Evolutionary conservation across 1,140 invertebrate genomes (phyloP), one percentile per base, ranked within the genome.

Genomic region (Bombus sylvicola): DNA sequence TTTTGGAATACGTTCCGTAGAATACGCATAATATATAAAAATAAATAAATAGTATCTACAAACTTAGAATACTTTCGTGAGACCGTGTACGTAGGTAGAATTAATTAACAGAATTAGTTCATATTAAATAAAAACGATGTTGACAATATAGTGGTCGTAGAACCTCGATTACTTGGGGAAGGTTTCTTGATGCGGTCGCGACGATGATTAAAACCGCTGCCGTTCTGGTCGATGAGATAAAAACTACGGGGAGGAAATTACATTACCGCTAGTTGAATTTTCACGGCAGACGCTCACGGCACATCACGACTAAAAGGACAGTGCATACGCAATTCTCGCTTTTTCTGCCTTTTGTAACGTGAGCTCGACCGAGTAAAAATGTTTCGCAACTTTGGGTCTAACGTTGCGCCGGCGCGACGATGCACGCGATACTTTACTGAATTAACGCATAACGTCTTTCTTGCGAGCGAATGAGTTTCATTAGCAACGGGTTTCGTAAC

Each of bases 191-290:
- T 78, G 75, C 59, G 66, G 82, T 57, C 82, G 18, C 31, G 66
- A 84, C 82, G 62, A 53, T 6, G 57, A 69, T 57, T 84, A 78
- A 84, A 78, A 78, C n/a, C 73, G 64, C 39, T n/a, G 34, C 18
- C 13, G 31, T 53, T 25, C 74, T 13, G 64, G 15, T 47, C 75
- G 64, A 84, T 84, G 64, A 71, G 39, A 47, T 28, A 71, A 84
- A 84, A 84, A 84, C 73, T 37, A 34, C 37, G 9, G 28, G 64
- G 13, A 12, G 74, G 37, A 69, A 78, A 84, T 84, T 84, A 28
- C 74, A 43, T 78, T 84, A 78, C 8, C 64, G 74, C 64, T 71
- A 78, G 82, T 84, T 78, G 31, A 84, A 84, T 84, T 84, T 84
- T 34, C 47, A 68, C 64, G 62, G 66, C 74, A 68, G 62, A 68